Conservation (phyloP, 1,140 invertebrate genomes). For the Drosophila erecta region DNA sequence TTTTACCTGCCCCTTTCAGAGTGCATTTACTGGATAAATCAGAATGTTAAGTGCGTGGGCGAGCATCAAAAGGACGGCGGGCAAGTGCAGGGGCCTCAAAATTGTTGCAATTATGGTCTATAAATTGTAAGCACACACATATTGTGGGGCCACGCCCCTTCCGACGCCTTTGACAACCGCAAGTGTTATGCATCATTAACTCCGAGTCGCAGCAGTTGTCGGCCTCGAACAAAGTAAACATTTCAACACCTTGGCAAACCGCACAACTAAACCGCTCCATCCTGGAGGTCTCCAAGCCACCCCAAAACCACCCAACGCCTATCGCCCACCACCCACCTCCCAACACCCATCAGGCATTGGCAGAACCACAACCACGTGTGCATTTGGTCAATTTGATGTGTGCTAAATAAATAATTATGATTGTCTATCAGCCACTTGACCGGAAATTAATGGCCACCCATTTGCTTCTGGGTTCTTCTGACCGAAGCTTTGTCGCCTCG, state of each 20-base stretch:
- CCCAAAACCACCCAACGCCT: background rate
- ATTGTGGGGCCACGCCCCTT: background rate
- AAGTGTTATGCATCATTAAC: conserved; percentile 77
- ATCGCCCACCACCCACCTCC: background rate
- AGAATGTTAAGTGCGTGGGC: conserved; percentile 61
- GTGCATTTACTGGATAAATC: conserved; percentile 75
- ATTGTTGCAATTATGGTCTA: conserved; percentile 77
- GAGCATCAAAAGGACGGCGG: conserved; percentile 46
- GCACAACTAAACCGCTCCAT: conserved; percentile 62
- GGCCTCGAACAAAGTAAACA: conserved; percentile 72
- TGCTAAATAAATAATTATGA: conserved; percentile 81
- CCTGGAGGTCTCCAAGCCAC: background rate
- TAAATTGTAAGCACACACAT: conserved; percentile 54
- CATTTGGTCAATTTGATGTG: conserved; percentile 77
- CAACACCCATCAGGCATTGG: background rate
- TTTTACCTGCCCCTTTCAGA: conserved; percentile 25
- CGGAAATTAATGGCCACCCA: conserved; percentile 75
- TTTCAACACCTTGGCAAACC: conserved; percentile 76
- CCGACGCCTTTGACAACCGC: conserved; percentile 50
- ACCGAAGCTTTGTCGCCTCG: conserved; percentile 52
- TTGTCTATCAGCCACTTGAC: conserved; percentile 78
- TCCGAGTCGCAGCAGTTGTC: conserved; percentile 66
- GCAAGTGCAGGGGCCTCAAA: conserved; percentile 39
- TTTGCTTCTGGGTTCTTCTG: conserved; percentile 38
- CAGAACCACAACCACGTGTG: conserved; percentile 64